Percentiles rank a stretch among this genome's conserved stretches.
Conservation (phyloP, 2,113 vertebrate genomes). For the Ginglymostoma cirratum region DNA sequence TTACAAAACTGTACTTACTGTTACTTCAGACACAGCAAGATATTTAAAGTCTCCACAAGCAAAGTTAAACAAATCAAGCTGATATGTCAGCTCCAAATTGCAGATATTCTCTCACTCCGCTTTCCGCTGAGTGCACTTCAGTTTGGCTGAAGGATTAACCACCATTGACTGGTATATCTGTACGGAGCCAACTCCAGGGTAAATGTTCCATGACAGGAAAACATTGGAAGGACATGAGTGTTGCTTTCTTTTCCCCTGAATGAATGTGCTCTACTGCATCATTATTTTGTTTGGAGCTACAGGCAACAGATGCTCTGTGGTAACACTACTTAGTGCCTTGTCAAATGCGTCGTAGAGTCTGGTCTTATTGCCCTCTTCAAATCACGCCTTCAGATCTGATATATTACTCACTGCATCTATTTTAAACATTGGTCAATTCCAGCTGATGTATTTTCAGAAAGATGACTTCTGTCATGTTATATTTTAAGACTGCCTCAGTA, state of each 20-base stretch:
- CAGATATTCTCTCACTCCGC: neutral
- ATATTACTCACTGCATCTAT: neutral
- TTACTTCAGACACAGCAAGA: too few relatives aligned
- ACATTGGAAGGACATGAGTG: neutral
- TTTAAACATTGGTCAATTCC: neutral
- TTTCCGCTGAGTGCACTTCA: neutral
- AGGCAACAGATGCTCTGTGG: neutral
- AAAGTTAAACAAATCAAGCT: neutral
- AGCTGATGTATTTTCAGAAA: neutral
- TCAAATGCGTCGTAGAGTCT: neutral
- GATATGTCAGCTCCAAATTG: neutral
- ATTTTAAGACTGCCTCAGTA: neutral
- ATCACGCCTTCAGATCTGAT: neutral
- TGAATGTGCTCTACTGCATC: neutral
- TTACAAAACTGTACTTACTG: too few relatives aligned
- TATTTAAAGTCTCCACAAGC: neutral
- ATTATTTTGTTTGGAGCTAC: conserved; percentile 1
- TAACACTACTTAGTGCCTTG: too few relatives aligned
- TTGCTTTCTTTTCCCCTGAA: neutral
- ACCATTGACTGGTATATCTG: neutral
- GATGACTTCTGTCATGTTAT: neutral
- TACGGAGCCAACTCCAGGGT: neutral
- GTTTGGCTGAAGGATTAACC: neutral
- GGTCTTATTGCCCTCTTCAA: neutral
- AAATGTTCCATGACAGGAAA: neutral